These are phyloP conservation scores for Pedicia rivosa DNA, from an alignment of 2,888 invertebrate species.

Conservation along the genomic window DNA sequence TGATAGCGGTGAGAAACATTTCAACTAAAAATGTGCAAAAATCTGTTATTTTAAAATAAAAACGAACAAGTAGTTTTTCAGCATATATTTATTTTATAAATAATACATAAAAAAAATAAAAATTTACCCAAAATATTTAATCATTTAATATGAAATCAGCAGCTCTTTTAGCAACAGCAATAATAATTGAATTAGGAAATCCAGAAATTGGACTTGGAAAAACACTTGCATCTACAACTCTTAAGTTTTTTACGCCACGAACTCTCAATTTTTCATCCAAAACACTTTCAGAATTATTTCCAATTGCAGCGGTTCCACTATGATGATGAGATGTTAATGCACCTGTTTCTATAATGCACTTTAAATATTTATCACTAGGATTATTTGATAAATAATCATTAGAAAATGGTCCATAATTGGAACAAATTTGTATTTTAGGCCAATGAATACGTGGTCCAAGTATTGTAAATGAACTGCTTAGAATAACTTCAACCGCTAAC, in stretches of 20 bases:
- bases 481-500: conserved; percentile 36
- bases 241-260: conserved; percentile 42
- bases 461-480: conserved; percentile 38
- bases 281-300: conserved; percentile 36
- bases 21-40: too few relatives aligned
- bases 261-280: conserved; percentile 54
- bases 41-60: too few relatives aligned
- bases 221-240: conserved; percentile 68
- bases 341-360: conserved; percentile 44
- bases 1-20: too few relatives aligned
- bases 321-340: conserved; percentile 63
- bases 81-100: too few relatives aligned
- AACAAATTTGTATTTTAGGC: conserved; percentile 45
- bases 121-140: background rate
- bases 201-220: conserved; percentile 62
- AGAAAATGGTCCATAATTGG: conserved; percentile 31
- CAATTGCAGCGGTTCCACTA: conserved; percentile 63
- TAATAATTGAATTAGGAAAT: conserved; percentile 52
- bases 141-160: conserved; percentile 36
- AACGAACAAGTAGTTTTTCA: too few relatives aligned
- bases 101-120: too few relatives aligned
- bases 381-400: conserved; percentile 24
- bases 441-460: conserved; percentile 47
- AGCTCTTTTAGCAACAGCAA: conserved; percentile 48
- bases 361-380: conserved; percentile 38